Conservation (phyloP, 1,140 invertebrate species). For the Drosophila virilis region DNA sequence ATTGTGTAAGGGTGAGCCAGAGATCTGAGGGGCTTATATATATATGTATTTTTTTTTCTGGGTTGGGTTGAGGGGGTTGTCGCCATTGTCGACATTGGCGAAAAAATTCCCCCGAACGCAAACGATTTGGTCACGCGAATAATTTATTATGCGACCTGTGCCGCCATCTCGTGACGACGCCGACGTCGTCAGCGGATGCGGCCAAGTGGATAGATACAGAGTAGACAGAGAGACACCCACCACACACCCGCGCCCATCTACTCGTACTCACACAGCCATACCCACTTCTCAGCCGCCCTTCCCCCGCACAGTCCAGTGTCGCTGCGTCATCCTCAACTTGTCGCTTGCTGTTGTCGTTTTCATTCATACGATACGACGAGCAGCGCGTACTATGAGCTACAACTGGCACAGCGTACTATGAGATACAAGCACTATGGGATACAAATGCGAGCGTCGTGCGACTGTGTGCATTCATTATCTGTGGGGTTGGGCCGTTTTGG, state of each 20-base stretch:
- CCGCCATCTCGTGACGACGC: conserved; percentile 69
- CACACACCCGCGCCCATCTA: background rate
- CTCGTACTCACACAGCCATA: conserved; percentile 14
- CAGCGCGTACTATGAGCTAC: conserved; percentile 61
- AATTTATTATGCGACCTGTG: conserved; percentile 78
- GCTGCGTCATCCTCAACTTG: conserved; percentile 50
- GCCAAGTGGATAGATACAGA: conserved; percentile 48
- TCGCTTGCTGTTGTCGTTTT: conserved; percentile 47
- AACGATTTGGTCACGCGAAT: conserved; percentile 82
- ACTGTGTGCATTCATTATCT: conserved; percentile 74
- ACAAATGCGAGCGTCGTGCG: conserved; percentile 36
- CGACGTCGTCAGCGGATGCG: conserved; percentile 57
- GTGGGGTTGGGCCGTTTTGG: background rate
- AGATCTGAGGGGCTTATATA: background rate
- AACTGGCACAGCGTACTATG: conserved; percentile 61
- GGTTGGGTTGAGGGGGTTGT: background rate
- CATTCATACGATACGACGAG: conserved; percentile 60
- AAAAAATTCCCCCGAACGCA: conserved; percentile 60
- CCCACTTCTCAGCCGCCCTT: background rate
- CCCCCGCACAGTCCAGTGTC: conserved; percentile 7
- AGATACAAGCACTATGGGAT: conserved; percentile 64
- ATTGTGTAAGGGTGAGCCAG: conserved; percentile 8
- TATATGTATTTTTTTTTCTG: too few relatives aligned
- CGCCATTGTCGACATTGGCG: conserved; percentile 40
- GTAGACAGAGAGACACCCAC: conserved; percentile 41